Percentiles rank a stretch among this genome's conserved stretches.
These are phyloP conservation scores for Papilio polyxenes DNA, from an alignment of 1,140 invertebrate genomes.

Conservation along the genomic window DNA sequence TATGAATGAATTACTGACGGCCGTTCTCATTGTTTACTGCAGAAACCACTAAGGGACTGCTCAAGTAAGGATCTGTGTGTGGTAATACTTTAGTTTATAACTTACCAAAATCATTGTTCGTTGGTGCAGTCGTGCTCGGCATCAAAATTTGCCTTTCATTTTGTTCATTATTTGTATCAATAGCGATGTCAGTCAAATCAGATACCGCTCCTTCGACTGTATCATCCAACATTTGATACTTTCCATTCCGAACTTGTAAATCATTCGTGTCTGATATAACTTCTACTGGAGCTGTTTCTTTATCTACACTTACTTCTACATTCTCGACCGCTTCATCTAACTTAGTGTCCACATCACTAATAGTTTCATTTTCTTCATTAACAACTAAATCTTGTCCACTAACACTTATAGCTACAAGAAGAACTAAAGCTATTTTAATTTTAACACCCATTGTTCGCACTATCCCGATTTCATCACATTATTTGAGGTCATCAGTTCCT, in stretches of 20 bases:
- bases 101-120: conserved; percentile 71
- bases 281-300: conserved; percentile 53
- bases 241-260: conserved; percentile 66
- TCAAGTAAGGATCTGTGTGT: not conserved
- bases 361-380: conserved; percentile 57
- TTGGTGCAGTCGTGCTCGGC: conserved; percentile 55
- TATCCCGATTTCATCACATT: conserved; percentile 59
- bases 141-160: conserved; percentile 64
- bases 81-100: not conserved
- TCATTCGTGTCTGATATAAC: conserved; percentile 49
- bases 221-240: conserved; percentile 64
- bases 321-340: conserved; percentile 42
- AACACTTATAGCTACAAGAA: conserved; percentile 66
- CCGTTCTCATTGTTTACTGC: no score
- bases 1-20: no score
- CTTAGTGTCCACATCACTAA: conserved; percentile 53
- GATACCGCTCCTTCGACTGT: conserved; percentile 59
- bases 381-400: conserved; percentile 65
- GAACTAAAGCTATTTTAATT: conserved; percentile 63
- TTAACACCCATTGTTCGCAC: conserved; percentile 70
- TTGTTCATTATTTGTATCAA: conserved; percentile 55
- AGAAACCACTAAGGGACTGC: no score
- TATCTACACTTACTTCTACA: conserved; percentile 46
- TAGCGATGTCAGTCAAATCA: conserved; percentile 59
- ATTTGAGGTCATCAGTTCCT: conserved; percentile 54